Conservation (phyloP, 2,113 vertebrate genomes). For the Oreotrochilus melanogaster region DNA sequence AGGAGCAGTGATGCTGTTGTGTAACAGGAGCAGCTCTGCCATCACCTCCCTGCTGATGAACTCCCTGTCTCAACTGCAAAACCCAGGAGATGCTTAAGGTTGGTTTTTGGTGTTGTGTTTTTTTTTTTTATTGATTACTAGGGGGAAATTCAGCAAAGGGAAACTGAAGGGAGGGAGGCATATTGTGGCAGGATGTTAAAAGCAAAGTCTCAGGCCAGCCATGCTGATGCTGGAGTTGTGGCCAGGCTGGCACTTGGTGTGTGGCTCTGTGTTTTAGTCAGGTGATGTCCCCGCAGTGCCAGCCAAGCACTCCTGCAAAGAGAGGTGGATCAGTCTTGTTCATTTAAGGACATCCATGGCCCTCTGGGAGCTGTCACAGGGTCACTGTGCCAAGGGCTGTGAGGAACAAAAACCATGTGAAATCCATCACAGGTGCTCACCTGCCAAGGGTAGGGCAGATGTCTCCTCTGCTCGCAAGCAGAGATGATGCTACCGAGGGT, state of each 20-base stretch:
- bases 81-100: background rate
- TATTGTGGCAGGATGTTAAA: background rate
- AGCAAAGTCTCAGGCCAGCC: background rate
- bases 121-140: too few species aligned
- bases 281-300: background rate
- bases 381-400: background rate
- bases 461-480: background rate
- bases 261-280: background rate
- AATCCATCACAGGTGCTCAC: background rate
- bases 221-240: fast-evolving
- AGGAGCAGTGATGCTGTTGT: fast-evolving
- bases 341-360: background rate
- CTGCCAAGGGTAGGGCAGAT: fast-evolving
- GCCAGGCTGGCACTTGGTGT: background rate
- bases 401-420: background rate
- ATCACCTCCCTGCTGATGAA: background rate
- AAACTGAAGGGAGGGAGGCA: background rate
- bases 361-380: background rate
- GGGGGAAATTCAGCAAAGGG: background rate
- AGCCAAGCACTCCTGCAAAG: background rate
- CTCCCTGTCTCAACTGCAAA: fast-evolving
- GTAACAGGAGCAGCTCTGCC: background rate
- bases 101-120: background rate
- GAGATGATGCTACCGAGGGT: fast-evolving
- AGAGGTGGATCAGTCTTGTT: background rate